Evolutionary conservation across 1,140 invertebrate genomes (phyloP), one percentile per base, ranked within the genome.

Genomic region (Phymastichus coffea): DNA sequence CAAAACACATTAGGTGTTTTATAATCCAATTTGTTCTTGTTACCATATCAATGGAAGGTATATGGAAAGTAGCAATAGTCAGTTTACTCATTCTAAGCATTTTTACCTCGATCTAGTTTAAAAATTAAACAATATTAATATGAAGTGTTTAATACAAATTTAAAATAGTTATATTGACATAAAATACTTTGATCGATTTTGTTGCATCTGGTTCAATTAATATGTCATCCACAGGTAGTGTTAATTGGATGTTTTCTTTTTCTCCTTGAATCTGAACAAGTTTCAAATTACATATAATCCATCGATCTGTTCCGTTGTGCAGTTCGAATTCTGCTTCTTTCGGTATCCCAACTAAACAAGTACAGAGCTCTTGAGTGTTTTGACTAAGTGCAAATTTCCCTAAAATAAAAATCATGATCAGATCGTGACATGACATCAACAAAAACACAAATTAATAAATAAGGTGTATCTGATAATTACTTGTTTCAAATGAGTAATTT

Each of bases 1-100:
- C 70, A 44, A 79, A 73, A 51, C 72, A 79, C 57, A 80, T 74
- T 33, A 73, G 65, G 35, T 78, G 75, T n/a, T 71, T 70, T 20
- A 75, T 68, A 14, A 52, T 64, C 68, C 69, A 76, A 44, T 64
- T 68, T 26, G 67, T 69, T 38, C 65, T 65, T 3, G 72, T 73
- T 35, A 77, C 70, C 73, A 78, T 76, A 55, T 80, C 77, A 0
- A 57, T 63, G 25, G 72, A 66, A 51, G 59, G 63, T 35, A 78
- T 65, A 15, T 68, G 63, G 25, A 79, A 57, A 17, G 59, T 61
- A 22, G 68, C 67, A 23, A 77, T 68, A 40, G 76, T 65, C 41
- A 75, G 69, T 49, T 75, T 70, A 25, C 67, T 63, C 37, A 70
- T 62, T 55, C 71, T 70, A n/a, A 60, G 55, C 23, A 80, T 68